Conservation (phyloP, 2,888 invertebrate genomes). For the Ferdinandea cuprea region DNA sequence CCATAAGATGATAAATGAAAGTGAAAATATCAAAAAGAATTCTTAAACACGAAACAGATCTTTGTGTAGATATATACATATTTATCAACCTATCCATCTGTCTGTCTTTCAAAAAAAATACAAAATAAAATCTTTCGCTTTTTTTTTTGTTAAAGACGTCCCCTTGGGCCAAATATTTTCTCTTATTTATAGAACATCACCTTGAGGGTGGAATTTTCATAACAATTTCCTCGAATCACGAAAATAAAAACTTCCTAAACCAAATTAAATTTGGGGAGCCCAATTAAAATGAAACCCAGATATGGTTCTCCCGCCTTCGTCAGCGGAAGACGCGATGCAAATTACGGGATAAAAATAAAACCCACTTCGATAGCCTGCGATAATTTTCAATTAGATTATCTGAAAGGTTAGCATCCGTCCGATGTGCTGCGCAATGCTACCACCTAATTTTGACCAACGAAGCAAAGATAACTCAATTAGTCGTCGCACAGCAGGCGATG, state of each 20-base stretch:
- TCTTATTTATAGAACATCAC: constrained; percentile 48
- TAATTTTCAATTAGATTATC: constrained; percentile 73
- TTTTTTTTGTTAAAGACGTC: constrained; percentile 15
- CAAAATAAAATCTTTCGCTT: background rate
- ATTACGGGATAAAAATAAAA: constrained; percentile 60
- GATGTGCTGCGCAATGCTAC: constrained; percentile 36
- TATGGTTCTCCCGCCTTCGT: background rate
- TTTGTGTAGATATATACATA: constrained; percentile 22
- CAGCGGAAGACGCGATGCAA: constrained; percentile 43
- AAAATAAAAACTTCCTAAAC: constrained; percentile 28
- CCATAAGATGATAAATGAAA: constrained; percentile 66
- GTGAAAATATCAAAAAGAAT: constrained; percentile 68
- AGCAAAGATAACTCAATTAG: constrained; percentile 71
- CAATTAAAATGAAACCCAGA: constrained; percentile 66
- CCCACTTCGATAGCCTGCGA: constrained; percentile 59
- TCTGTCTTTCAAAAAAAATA: constrained; percentile 10
- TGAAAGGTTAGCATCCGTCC: constrained; percentile 38
- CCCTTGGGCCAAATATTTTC: constrained; percentile 33
- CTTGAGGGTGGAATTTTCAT: constrained; percentile 52
- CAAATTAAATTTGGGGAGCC: constrained; percentile 51
- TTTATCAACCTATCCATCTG: constrained; percentile 31
- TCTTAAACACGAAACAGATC: constrained; percentile 28
- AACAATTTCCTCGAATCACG: constrained; percentile 6
- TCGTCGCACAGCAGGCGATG: constrained; percentile 39
- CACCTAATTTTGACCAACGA: constrained; percentile 67